A percentile compares a stretch with the other conserved stretches of the same genome.
phyloP scores from a whole-genome alignment of 1,140 invertebrate genomes.

The Pogonomyrmex barbatus region DNA sequence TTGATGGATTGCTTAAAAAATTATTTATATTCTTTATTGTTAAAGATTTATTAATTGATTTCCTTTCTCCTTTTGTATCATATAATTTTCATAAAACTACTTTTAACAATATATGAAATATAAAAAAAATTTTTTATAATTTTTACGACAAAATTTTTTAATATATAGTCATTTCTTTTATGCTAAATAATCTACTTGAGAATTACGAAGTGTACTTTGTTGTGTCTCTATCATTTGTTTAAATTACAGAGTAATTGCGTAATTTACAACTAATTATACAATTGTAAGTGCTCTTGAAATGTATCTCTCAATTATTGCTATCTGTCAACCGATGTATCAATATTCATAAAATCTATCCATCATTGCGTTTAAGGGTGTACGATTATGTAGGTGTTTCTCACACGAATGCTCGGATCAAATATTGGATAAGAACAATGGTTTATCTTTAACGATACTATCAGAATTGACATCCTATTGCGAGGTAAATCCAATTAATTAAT shows the following conservation, averaged over 20 bases:
- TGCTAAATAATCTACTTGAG: slow-evolving; percentile 10
- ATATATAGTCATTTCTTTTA: not conserved
- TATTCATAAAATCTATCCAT: slow-evolving; percentile 21
- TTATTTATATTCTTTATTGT: not conserved
- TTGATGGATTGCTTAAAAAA: slow-evolving; percentile 16
- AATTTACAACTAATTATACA: slow-evolving; percentile 9
- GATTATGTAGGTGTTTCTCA: not conserved
- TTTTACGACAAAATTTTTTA: slow-evolving; percentile 11
- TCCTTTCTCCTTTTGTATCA: too few relatives aligned
- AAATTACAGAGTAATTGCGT: slow-evolving; percentile 19
- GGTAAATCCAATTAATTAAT: slow-evolving; percentile 81
- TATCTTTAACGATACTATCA: slow-evolving; percentile 29
- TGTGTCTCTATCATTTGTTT: not conserved
- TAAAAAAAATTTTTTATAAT: not conserved
- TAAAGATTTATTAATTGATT: not conserved
- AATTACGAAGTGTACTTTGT: not conserved
- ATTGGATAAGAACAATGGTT: slow-evolving; percentile 53
- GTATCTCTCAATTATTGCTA: slow-evolving; percentile 15
- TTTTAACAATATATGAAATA: slow-evolving; percentile 5
- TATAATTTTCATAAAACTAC: not conserved
- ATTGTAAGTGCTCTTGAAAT: slow-evolving; percentile 18
- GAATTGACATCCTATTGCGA: slow-evolving; percentile 66
- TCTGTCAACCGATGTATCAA: not conserved
- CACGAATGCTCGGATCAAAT: not conserved
- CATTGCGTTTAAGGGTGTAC: not conserved